Conservation (phyloP, 2,113 vertebrate genomes). For the Mohoua ochrocephala region DNA sequence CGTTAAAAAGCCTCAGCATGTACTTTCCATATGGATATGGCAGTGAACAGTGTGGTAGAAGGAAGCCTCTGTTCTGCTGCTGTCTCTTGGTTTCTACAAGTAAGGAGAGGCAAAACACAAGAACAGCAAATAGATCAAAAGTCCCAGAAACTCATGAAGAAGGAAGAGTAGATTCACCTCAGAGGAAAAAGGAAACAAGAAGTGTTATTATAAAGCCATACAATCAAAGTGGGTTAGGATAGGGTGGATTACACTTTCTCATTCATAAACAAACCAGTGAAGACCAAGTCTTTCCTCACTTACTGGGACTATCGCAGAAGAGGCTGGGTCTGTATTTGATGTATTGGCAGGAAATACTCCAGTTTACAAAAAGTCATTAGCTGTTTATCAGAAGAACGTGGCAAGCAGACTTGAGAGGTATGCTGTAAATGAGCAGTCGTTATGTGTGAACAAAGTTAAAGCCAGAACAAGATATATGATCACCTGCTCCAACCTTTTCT, state of each 20-base stretch:
- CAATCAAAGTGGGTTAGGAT: not conserved
- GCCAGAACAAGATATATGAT: not conserved
- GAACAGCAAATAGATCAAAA: not conserved
- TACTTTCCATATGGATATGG: not conserved
- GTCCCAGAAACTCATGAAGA: not conserved
- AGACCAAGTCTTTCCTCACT: not conserved
- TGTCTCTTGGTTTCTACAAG: accelerated
- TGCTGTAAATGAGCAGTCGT: not conserved
- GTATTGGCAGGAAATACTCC: not conserved
- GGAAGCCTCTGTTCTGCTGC: not conserved
- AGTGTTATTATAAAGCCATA: not conserved
- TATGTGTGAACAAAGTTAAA: not conserved
- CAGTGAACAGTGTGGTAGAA: not conserved
- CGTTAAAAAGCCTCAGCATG: not conserved
- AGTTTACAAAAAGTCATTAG: not conserved
- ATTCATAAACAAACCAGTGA: not conserved
- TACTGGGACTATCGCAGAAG: not conserved
- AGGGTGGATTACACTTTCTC: not conserved
- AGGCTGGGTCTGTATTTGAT: not conserved
- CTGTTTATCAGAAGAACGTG: not conserved
- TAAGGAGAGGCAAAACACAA: not conserved
- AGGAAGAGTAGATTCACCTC: not conserved
- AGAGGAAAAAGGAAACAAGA: not conserved
- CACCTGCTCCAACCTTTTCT: not conserved
- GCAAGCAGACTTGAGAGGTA: not conserved